Conservation (phyloP, 2,113 vertebrate species). For the Copsychus sechellarum region DNA sequence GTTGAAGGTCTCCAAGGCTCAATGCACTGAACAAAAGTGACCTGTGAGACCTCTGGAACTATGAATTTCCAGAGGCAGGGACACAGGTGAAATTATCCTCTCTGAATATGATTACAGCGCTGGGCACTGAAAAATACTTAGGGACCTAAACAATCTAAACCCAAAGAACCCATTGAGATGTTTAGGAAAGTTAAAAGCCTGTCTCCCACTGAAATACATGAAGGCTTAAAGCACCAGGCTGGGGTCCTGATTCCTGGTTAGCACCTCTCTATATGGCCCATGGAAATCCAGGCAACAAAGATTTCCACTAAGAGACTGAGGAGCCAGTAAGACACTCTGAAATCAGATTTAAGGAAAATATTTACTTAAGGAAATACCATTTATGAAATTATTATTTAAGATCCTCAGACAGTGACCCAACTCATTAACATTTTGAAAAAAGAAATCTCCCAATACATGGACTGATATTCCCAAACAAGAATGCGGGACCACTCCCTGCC, state of each 20-base stretch:
- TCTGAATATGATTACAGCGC: not conserved
- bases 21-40: not conserved
- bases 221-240: not conserved
- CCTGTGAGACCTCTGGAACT: not conserved
- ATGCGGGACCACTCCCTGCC: not conserved
- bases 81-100: not conserved
- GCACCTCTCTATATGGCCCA: not conserved
- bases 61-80: not conserved
- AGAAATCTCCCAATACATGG: not conserved
- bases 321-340: not conserved
- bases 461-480: not conserved
- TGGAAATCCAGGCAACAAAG: not conserved
- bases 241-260: not conserved
- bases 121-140: not conserved
- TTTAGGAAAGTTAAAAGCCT: not conserved
- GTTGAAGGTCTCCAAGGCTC: not conserved
- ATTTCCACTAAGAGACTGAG: not conserved
- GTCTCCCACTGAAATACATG: not conserved
- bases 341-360: not conserved
- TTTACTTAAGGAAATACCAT: not conserved
- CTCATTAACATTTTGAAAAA: not conserved
- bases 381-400: not conserved
- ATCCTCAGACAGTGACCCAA: not conserved
- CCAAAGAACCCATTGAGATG: not conserved
- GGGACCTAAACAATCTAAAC: not conserved